Base-by-base conservation (phyloP, 2,797 vertebrate genomes). In the Leptoclinus maculatus region DNA sequence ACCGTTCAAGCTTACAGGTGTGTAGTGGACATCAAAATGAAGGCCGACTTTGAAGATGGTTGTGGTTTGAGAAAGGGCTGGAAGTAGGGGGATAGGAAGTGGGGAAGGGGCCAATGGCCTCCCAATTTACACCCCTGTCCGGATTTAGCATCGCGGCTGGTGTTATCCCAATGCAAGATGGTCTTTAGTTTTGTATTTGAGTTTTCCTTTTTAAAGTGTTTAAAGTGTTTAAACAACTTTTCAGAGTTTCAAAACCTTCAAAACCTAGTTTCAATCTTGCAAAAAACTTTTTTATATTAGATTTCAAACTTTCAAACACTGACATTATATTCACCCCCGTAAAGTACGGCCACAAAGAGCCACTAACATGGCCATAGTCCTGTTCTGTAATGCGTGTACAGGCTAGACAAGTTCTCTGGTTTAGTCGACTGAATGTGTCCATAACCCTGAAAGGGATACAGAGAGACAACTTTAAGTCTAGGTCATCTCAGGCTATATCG, bases 381-480 rank as follows among this genome's bases (percentile, higher is more conserved):
- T 23, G 14, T 67, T 72, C 7, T 74, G 38, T 70, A 51, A 21
- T 41, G 34, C 66, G 34, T 66, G 62, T 39, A 34, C 58, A 69
- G 60, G 36, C 34, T 51, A 47, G 60, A 79, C 68, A 14, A 27
- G 66, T 67, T 57, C 53, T 58, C 5, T 19, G 54, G 71, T 60
- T 74, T 47, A 58, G 41, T 59, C 23, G 2, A 19, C 39, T 75
- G 27, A 29, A 78, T 58, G 53, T 53, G 36, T 59, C 38, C 64
- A 60, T 62, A 53, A 80, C 74, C 47, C 51, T 76, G 43, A 81
- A 84, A 76, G 32, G 16, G 45, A n/a, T 53, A 53, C 70, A 82
- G 43, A 63, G 51, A 74, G 25, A 19, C n/a, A 21, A 66, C 7
- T 66, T 51, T 39, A 65, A 79, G 19, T 63, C 49, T 19, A 34